A percentile compares a stretch with the other conserved stretches of the same genome.
Conservation (phyloP, 1,140 invertebrate species). For the Aradophagus sp. region DNA sequence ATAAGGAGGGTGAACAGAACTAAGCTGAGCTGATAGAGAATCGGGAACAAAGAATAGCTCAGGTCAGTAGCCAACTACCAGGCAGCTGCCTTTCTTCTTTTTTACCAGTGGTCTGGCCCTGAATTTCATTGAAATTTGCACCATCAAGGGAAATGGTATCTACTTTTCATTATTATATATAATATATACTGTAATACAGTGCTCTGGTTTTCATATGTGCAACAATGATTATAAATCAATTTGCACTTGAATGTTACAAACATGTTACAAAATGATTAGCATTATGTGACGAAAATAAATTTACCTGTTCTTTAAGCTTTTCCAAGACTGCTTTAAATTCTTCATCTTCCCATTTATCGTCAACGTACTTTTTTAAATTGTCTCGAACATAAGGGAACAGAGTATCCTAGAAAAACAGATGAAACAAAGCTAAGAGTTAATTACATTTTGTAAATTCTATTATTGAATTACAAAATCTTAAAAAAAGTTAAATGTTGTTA, state of each 20-base stretch:
- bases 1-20: constrained; percentile 34
- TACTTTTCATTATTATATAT: constrained; percentile 15
- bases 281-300: constrained; percentile 10
- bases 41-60: constrained; percentile 61
- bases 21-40: constrained; percentile 34
- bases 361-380: constrained; percentile 83
- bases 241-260: too few species aligned
- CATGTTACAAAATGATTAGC: too few species aligned
- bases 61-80: constrained; percentile 57
- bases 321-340: constrained; percentile 81
- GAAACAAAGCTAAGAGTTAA: too few species aligned
- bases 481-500: too few species aligned
- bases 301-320: constrained; percentile 78
- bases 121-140: constrained; percentile 10
- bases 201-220: constrained; percentile 8
- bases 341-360: constrained; percentile 80
- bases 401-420: constrained; percentile 78
- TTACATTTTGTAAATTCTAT: too few species aligned
- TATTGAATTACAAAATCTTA: too few species aligned
- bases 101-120: constrained; percentile 35
- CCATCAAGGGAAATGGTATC: constrained; percentile 3
- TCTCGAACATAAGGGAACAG: constrained; percentile 87
- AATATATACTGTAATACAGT: constrained; percentile 29
- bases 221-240: constrained; percentile 4
- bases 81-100: constrained; percentile 59